Conservation (phyloP, 2,888 invertebrate species). For the Metalampra italica region DNA sequence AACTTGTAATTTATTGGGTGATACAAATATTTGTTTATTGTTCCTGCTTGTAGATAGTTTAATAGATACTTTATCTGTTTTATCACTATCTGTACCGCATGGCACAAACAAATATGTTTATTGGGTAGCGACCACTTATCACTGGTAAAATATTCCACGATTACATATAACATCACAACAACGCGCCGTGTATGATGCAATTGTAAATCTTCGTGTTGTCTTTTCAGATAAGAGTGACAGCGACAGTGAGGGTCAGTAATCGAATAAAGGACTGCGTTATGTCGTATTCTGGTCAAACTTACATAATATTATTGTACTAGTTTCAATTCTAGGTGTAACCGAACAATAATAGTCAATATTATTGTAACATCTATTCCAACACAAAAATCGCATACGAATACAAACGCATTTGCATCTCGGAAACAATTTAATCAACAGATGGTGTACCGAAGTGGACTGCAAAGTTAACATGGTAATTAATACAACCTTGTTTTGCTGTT, state of each 20-base stretch:
- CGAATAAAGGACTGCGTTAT: conserved; percentile 51
- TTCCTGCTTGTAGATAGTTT: too few species aligned
- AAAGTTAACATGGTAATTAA: too few species aligned
- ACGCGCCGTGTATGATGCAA: background rate
- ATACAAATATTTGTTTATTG: too few species aligned
- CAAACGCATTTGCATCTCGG: too few species aligned
- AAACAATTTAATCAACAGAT: too few species aligned
- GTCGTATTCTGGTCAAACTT: conserved; percentile 77
- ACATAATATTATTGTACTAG: conserved; percentile 66
- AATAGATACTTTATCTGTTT: background rate
- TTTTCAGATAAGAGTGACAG: conserved; percentile 94
- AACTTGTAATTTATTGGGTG: too few species aligned
- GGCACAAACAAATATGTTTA: background rate
- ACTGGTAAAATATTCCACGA: background rate
- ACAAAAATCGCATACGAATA: too few species aligned
- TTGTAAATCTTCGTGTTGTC: conserved; percentile 13
- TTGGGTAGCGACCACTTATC: background rate
- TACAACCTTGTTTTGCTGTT: too few species aligned
- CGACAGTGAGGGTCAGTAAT: conserved; percentile 95
- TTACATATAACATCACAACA: background rate
- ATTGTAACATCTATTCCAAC: too few species aligned
- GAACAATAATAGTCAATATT: conserved; percentile 39
- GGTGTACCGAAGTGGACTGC: too few species aligned
- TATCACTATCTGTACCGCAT: background rate
- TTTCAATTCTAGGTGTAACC: conserved; percentile 55